These are phyloP conservation scores for Tipula vernalis DNA, from an alignment of 2,888 invertebrate genomes.

Conservation along the genomic window DNA sequence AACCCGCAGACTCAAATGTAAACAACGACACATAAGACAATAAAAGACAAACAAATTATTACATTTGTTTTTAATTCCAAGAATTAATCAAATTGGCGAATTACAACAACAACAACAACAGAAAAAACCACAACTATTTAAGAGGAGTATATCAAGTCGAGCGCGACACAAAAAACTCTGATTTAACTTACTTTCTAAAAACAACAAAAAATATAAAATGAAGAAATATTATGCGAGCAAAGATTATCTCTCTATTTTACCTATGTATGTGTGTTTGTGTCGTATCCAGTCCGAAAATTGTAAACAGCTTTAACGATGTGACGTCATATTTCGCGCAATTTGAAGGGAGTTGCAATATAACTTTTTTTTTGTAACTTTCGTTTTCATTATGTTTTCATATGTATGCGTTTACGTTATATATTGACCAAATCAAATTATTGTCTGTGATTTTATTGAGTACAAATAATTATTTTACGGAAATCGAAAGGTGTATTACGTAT, in stretches of 20 bases:
- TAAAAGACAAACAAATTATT: not conserved
- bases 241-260: not conserved
- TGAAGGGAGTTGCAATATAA: not conserved
- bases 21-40: not conserved
- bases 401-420: not conserved
- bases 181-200: not conserved
- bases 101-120: not conserved
- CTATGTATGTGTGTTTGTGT: not conserved
- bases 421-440: not conserved
- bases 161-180: not conserved
- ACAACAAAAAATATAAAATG: not conserved
- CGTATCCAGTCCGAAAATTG: not conserved
- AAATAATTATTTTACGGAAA: not conserved
- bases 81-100: not conserved
- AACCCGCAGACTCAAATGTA: not conserved
- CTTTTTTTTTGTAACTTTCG: not conserved
- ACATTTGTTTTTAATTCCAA: not conserved
- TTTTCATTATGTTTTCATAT: not conserved
- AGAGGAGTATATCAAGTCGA: not conserved
- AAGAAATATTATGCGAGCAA: not conserved
- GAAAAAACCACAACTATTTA: not conserved
- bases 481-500: too few species aligned
- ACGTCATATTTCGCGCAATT: not conserved
- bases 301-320: not conserved
- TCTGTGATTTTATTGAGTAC: not conserved